phyloP scores from a whole-genome alignment of 2,888 invertebrate genomes.

The Agrotis puta region DNA sequence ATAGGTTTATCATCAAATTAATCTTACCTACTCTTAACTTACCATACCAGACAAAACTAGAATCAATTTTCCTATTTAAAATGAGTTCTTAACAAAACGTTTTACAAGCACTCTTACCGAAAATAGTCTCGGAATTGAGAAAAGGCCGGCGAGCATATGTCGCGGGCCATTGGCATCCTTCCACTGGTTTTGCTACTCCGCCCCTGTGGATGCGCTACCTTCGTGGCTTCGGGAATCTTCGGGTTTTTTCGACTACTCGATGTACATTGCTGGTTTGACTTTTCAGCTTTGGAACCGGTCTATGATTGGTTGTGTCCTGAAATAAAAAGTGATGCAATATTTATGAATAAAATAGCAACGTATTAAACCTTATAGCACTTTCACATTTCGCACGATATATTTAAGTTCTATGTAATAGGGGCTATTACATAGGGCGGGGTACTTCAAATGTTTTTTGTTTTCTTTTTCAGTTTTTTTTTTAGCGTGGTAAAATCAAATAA shows the following conservation, averaged over 20 bases:
- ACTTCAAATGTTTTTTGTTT: no score
- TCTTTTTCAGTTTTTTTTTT: no score
- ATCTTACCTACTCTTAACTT: no score
- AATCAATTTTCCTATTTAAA: conserved; percentile 47
- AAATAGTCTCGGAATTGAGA: conserved; percentile 75
- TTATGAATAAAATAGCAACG: no score
- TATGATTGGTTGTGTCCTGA: no score
- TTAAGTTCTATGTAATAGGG: no score
- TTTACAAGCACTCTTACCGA: conserved; percentile 67
- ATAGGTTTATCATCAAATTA: background rate
- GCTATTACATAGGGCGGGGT: no score
- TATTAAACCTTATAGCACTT: no score
- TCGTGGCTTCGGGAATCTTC: conserved; percentile 33
- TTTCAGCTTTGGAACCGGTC: background rate
- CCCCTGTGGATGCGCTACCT: conserved; percentile 53
- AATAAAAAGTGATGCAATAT: no score
- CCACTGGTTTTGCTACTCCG: conserved; percentile 77
- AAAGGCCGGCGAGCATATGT: conserved; percentile 77
- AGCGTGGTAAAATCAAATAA: no score
- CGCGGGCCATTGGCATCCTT: conserved; percentile 80
- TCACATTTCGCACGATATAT: no score
- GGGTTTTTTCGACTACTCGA: conserved; percentile 27
- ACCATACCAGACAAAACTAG: background rate
- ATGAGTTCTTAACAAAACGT: conserved; percentile 62
- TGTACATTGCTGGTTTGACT: conserved; percentile 62